These are phyloP conservation scores for Chlorodrepanis virens DNA, from an alignment of 2,113 vertebrate genomes.

Conservation along the genomic window DNA sequence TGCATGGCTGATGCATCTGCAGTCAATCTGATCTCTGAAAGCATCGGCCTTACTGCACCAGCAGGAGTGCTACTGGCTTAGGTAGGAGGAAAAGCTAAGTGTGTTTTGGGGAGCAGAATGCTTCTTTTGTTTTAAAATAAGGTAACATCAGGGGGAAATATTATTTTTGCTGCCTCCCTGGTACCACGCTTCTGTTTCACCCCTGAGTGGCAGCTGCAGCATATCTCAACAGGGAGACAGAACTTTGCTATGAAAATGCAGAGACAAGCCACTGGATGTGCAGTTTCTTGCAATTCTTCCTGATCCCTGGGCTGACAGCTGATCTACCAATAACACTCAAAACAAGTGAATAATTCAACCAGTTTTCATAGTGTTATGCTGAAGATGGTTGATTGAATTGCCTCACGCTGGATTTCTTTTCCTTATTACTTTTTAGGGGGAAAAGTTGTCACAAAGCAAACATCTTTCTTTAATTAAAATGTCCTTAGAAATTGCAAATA, in stretches of 20 bases:
- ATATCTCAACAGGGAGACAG: not conserved
- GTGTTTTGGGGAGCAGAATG: not conserved
- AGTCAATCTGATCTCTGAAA: not conserved
- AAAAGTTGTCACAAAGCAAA: not conserved
- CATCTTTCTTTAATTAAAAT: not conserved
- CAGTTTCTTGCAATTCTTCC: not conserved
- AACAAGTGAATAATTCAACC: slow-evolving; percentile 61
- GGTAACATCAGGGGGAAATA: not conserved
- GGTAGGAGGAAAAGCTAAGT: not conserved
- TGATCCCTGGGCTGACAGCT: not conserved
- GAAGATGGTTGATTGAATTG: slow-evolving; percentile 7
- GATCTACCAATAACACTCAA: not conserved
- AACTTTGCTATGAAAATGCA: not conserved
- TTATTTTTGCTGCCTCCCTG: not conserved
- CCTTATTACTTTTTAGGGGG: not conserved
- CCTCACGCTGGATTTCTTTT: slow-evolving; percentile 7
- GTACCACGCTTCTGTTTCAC: not conserved
- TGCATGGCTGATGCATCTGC: not conserved
- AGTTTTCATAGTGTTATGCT: slow-evolving; percentile 14
- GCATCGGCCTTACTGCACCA: not conserved
- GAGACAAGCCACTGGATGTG: not conserved
- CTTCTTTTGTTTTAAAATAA: not conserved
- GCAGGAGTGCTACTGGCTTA: not conserved
- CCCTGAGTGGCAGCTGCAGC: not conserved
- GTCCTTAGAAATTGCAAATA: slow-evolving; percentile 6